These are phyloP conservation scores for Nematolebias whitei DNA, from an alignment of 2,113 vertebrate species.

Conservation along the genomic window DNA sequence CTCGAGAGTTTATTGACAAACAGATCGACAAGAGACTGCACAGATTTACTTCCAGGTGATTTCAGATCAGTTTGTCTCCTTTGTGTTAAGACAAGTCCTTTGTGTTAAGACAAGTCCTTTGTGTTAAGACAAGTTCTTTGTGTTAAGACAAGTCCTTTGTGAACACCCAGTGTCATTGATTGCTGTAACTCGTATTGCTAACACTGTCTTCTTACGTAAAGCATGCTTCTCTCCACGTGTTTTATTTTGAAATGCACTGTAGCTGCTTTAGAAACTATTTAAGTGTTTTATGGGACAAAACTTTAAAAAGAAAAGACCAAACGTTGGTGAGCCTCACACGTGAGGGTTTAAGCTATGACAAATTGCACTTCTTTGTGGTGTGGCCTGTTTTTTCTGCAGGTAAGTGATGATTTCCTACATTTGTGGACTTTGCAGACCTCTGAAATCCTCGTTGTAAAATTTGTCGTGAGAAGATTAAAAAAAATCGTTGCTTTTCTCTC, in stretches of 20 bases:
- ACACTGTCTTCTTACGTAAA: constrained; percentile 4
- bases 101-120: too few species aligned
- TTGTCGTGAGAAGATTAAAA: background rate
- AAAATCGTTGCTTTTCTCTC: background rate
- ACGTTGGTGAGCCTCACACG: too few species aligned
- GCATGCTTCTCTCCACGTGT: constrained; percentile 22
- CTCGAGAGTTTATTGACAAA: too few species aligned
- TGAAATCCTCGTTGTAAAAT: constrained; percentile 7
- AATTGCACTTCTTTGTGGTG: constrained; percentile 56
- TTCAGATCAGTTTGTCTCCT: too few species aligned
- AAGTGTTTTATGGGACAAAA: constrained; percentile 2
- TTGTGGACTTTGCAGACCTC: constrained; percentile 1
- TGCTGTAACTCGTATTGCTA: background rate
- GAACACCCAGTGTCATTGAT: background rate
- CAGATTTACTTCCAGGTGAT: too few species aligned
- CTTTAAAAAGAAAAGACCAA: constrained; percentile 11
- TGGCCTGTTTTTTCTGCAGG: constrained; percentile 36
- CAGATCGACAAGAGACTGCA: too few species aligned
- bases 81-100: too few species aligned
- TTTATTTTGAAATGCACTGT: constrained; percentile 11
- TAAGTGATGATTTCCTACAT: constrained; percentile 49
- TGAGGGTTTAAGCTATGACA: constrained; percentile 61
- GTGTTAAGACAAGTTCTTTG: too few species aligned
- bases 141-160: too few species aligned
- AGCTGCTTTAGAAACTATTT: constrained; percentile 10